Conservation (phyloP, 2,797 vertebrate species). For the Sebastes hopkinsi region DNA sequence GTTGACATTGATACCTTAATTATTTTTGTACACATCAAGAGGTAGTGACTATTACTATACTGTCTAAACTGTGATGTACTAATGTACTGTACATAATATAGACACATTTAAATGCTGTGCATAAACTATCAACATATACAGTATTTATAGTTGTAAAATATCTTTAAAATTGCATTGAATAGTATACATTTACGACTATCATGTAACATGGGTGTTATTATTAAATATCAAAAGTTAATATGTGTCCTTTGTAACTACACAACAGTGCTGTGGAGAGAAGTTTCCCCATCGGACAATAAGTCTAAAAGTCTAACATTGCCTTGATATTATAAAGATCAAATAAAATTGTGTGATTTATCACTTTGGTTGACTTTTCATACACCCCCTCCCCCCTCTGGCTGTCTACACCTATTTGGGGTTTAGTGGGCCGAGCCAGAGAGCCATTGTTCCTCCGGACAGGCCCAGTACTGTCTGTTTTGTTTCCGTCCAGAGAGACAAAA, state of each 20-base stretch:
- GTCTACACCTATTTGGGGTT: slow-evolving; percentile 14
- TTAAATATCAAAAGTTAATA: not conserved
- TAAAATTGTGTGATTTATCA: not conserved
- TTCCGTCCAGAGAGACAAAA: slow-evolving; percentile 67
- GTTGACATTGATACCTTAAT: not conserved
- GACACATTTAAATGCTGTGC: not conserved
- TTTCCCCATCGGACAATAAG: not conserved
- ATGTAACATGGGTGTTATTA: not conserved
- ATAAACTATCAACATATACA: not conserved
- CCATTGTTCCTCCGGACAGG: slow-evolving; percentile 46
- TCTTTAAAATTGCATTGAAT: not conserved
- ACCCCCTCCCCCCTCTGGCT: not conserved
- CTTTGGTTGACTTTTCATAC: not conserved
- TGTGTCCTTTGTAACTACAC: not conserved
- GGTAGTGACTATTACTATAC: not conserved
- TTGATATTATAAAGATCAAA: not conserved
- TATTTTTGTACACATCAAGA: not conserved
- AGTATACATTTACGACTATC: not conserved
- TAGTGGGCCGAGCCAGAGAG: slow-evolving; percentile 17
- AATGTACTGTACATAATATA: not conserved
- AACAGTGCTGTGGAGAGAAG: not conserved
- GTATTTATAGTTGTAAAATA: not conserved
- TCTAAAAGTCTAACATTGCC: not conserved
- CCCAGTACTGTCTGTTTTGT: slow-evolving; percentile 67
- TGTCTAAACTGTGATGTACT: not conserved